phyloP scores from a whole-genome alignment of 2,113 vertebrate species.

The Podarcis cretensis region DNA sequence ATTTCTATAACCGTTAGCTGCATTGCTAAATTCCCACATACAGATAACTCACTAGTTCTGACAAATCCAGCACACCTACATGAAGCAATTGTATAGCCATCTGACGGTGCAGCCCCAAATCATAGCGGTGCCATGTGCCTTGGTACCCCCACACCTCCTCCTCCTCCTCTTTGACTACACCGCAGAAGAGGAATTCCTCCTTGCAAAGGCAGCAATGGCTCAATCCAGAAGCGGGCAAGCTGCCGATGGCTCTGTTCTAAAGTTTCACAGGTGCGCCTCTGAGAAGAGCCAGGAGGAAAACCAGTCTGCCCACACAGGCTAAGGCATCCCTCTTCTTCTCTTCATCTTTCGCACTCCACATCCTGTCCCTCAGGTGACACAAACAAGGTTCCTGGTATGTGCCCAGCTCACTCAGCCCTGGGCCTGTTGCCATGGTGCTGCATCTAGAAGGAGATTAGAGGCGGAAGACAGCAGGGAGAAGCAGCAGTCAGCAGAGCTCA shows the following conservation, averaged over 20 bases:
- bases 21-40: conserved; percentile 5
- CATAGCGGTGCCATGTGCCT: conserved; percentile 74
- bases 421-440: conserved; percentile 78
- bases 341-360: conserved; percentile 27
- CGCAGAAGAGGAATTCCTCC: conserved; percentile 54
- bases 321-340: conserved; percentile 9
- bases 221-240: conserved; percentile 36
- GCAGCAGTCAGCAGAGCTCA: conserved; percentile 44
- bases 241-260: conserved; percentile 17
- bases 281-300: conserved; percentile 21
- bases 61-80: conserved; percentile 80
- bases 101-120: conserved; percentile 81
- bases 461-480: conserved; percentile 64
- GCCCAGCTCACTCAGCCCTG: conserved; percentile 58
- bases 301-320: background rate
- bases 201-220: conserved; percentile 38
- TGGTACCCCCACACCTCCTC: conserved; percentile 35
- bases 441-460: conserved; percentile 67
- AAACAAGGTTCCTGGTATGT: conserved; percentile 73
- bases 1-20: background rate
- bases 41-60: conserved; percentile 25
- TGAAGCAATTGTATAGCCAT: conserved; percentile 85
- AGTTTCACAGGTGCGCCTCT: conserved; percentile 35
- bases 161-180: conserved; percentile 48
- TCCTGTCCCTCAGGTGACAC: conserved; percentile 60